These are phyloP conservation scores for Apis cerana DNA, from an alignment of 1,140 invertebrate species.

Conservation along the genomic window DNA sequence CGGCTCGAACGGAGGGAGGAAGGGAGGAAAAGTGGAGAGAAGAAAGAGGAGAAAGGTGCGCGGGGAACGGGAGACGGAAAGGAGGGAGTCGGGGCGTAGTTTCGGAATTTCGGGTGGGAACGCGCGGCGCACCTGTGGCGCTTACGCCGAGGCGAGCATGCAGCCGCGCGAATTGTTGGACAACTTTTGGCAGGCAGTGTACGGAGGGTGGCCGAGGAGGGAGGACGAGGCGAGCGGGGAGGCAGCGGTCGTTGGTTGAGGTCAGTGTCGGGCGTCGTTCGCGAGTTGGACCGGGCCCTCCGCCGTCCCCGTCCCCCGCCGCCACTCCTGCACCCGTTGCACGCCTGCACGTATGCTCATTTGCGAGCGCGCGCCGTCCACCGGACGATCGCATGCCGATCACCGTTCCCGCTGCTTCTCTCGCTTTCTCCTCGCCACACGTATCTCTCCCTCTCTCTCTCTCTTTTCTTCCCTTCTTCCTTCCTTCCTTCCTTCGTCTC, in stretches of 20 bases:
- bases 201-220: slow-evolving; percentile 49
- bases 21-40: no score
- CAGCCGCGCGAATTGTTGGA: slow-evolving; percentile 71
- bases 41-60: no score
- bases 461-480: neutral
- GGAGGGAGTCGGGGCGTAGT: neutral
- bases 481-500: neutral
- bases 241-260: slow-evolving; percentile 78
- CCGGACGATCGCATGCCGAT: slow-evolving; percentile 7
- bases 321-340: slow-evolving; percentile 52
- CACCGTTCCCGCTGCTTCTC: neutral
- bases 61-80: neutral
- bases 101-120: no score
- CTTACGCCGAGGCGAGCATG: slow-evolving; percentile 56
- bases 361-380: neutral
- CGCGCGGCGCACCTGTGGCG: slow-evolving; percentile 40
- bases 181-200: slow-evolving; percentile 78
- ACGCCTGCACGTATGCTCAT: slow-evolving; percentile 24
- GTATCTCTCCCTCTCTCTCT: no score
- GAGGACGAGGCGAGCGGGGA: slow-evolving; percentile 19
- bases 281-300: slow-evolving; percentile 78
- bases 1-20: no score
- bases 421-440: no score
- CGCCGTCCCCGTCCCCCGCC: slow-evolving; percentile 26
- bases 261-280: slow-evolving; percentile 79